Percentiles rank a stretch among this genome's conserved stretches.
phyloP scores from a whole-genome alignment of 2,113 vertebrate species.

The Vulpes vulpes region DNA sequence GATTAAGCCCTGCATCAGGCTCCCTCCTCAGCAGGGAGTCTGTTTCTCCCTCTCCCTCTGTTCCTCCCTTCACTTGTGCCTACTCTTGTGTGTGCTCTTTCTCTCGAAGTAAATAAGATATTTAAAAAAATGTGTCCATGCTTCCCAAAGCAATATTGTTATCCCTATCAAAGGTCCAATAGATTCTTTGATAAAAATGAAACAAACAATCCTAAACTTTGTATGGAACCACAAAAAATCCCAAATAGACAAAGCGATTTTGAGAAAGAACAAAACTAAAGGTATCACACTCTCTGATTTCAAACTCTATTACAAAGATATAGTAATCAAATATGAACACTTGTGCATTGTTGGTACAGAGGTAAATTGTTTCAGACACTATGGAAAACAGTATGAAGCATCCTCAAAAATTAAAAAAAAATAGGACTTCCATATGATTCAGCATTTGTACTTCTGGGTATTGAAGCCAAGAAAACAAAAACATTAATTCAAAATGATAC shows the following conservation, averaged over 20 bases:
- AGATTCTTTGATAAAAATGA: neutral
- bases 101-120: no score
- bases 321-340: neutral
- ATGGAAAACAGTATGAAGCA: no score
- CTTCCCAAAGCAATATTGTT: neutral
- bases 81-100: no score
- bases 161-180: neutral
- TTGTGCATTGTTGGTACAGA: no score
- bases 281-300: neutral
- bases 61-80: no score
- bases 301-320: neutral
- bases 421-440: no score
- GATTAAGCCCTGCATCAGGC: neutral
- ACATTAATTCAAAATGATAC: no score
- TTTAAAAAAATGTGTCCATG: neutral
- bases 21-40: neutral
- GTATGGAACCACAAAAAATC: neutral
- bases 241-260: neutral
- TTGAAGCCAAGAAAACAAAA: no score
- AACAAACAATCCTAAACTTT: neutral
- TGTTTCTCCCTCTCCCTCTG: no score
- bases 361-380: no score
- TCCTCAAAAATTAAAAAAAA: no score
- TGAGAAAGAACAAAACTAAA: neutral
- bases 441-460: no score